A percentile compares a stretch with the other conserved stretches of the same genome.
Evolutionary conservation across 1,140 invertebrate species (phyloP).

Genomic region (Cotesia typhae): DNA sequence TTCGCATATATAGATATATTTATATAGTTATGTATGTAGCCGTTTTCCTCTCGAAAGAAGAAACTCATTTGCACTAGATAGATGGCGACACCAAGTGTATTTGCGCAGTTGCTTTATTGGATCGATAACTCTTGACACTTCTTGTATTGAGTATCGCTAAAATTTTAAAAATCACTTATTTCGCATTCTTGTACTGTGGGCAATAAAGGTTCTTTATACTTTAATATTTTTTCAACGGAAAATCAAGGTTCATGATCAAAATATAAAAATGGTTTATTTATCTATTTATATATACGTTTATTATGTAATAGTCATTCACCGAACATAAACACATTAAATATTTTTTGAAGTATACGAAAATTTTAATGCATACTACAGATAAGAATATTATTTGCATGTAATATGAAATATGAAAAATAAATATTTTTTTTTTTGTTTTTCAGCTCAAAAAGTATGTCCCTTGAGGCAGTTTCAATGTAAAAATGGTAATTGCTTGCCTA

Average conservation of each 20-base stretch:
- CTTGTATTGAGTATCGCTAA: constrained; percentile 1
- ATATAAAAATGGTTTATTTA: no score
- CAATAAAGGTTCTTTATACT: not conserved
- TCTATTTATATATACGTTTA: no score
- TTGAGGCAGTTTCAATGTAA: constrained; percentile 78
- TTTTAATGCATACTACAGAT: no score
- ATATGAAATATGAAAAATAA: no score
- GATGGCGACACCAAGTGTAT: constrained; percentile 17
- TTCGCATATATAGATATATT: not conserved
- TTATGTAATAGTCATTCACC: no score
- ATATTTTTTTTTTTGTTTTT: constrained; percentile 39
- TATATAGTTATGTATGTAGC: not conserved
- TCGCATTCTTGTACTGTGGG: not conserved
- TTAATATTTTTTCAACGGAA: not conserved
- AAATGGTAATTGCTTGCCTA: constrained; percentile 84
- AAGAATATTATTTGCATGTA: no score
- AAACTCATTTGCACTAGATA: constrained; percentile 20
- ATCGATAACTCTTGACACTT: constrained; percentile 19
- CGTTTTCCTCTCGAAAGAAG: constrained; percentile 2
- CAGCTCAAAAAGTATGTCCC: constrained; percentile 68
- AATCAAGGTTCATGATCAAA: not conserved
- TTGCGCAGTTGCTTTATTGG: constrained; percentile 14
- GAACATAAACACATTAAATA: no score
- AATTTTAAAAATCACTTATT: no score
- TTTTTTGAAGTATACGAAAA: no score